Evolutionary conservation across 2,113 vertebrate genomes (phyloP).

Genomic region (Brachyistius frenatus): DNA sequence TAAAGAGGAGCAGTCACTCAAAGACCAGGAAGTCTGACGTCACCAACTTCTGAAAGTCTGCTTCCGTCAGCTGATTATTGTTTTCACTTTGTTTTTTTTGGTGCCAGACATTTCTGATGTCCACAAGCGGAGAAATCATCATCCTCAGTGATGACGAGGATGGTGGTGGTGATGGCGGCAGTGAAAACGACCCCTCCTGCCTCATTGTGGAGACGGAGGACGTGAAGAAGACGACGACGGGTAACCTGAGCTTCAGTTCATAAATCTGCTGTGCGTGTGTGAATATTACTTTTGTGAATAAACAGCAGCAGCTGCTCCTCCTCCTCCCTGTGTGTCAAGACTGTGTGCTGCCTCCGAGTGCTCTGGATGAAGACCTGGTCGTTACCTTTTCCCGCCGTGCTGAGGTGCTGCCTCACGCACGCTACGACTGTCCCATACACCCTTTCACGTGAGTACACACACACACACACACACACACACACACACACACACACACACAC

Average conservation of each 20-base stretch:
- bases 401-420: conserved; percentile 82
- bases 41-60: too few relatives aligned
- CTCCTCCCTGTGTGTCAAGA: conserved; percentile 57
- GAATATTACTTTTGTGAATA: background rate
- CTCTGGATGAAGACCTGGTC: conserved; percentile 81
- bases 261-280: background rate
- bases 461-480: too few relatives aligned
- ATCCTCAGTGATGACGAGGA: conserved; percentile 81
- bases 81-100: background rate
- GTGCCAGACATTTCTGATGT: conserved; percentile 35
- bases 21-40: too few relatives aligned
- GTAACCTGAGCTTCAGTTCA: too few relatives aligned
- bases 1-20: too few relatives aligned
- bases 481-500: too few relatives aligned
- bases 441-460: conserved; percentile 74
- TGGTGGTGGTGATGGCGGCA: conserved; percentile 29
- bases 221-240: conserved; percentile 1
- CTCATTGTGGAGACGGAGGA: conserved; percentile 60
- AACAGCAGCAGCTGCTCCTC: background rate
- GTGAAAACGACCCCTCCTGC: conserved; percentile 23
- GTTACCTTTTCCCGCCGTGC: conserved; percentile 78
- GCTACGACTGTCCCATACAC: conserved; percentile 81
- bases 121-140: conserved; percentile 66
- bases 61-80: background rate
- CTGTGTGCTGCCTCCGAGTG: background rate